Evolutionary conservation across 2,797 vertebrate species (phyloP).

Genomic region (Ataeniobius toweri): DNA sequence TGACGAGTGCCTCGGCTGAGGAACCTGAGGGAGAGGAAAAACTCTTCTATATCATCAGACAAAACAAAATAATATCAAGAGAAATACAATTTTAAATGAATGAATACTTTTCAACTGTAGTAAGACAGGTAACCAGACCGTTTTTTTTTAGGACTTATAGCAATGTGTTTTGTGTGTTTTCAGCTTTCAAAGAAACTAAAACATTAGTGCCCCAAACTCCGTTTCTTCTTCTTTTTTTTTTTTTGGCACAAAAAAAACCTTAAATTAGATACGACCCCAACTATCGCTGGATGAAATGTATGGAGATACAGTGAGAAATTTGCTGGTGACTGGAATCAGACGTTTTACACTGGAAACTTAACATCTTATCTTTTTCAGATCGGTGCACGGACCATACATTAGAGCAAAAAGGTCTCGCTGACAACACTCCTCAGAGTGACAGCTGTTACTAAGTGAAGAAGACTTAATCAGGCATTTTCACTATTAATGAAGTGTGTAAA

Average conservation of each 20-base stretch:
- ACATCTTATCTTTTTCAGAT: too few species aligned
- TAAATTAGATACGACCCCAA: neutral
- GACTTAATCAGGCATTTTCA: neutral
- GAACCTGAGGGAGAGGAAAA: slow-evolving; percentile 82
- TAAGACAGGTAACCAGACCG: neutral
- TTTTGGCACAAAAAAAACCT: neutral
- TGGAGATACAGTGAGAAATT: neutral
- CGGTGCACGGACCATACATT: neutral
- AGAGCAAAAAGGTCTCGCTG: neutral
- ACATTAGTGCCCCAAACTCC: neutral
- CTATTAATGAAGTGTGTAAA: neutral
- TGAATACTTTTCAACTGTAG: neutral
- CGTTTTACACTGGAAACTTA: neutral
- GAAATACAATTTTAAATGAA: neutral
- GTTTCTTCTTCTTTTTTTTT: neutral
- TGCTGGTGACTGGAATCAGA: neutral
- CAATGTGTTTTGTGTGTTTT: neutral
- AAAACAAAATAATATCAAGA: neutral
- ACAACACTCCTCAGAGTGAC: neutral
- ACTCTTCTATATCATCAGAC: slow-evolving; percentile 11
- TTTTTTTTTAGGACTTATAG: neutral
- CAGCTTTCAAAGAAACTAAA: neutral
- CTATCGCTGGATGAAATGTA: neutral
- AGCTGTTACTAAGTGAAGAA: neutral
- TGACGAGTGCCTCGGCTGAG: slow-evolving; percentile 98